phyloP scores from a whole-genome alignment of 2,888 invertebrate genomes.

The Eustalomyia histrio region DNA sequence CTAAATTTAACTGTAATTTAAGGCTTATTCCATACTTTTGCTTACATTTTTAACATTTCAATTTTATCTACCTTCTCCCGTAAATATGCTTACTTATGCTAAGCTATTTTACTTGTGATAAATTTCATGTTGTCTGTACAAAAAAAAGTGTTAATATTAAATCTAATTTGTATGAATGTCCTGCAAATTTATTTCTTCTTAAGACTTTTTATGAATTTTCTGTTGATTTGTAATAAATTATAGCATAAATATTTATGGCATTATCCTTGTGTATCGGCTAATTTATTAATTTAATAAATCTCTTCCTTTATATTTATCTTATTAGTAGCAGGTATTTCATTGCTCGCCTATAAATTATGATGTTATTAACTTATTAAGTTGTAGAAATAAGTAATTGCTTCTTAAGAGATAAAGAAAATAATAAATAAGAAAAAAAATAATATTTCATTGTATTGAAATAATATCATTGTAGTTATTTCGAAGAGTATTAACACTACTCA shows the following conservation, averaged over 20 bases:
- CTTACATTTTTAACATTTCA: too few species aligned
- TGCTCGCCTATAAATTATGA: slow-evolving; percentile 4
- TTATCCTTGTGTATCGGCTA: slow-evolving; percentile 25
- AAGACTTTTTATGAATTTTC: not conserved
- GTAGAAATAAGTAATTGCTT: slow-evolving; percentile 13
- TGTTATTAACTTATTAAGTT: slow-evolving; percentile 26
- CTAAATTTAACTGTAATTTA: slow-evolving; percentile 37
- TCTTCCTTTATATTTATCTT: slow-evolving; percentile 4
- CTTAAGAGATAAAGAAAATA: slow-evolving; percentile 5
- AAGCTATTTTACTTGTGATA: not conserved
- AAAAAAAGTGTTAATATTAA: slow-evolving; percentile 36
- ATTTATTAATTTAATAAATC: slow-evolving; percentile 47
- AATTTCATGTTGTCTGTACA: slow-evolving; percentile 1
- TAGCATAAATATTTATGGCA: slow-evolving; percentile 21
- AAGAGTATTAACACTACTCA: too few species aligned
- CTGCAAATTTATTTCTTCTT: slow-evolving; percentile 12
- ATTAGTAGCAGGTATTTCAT: slow-evolving; percentile 9
- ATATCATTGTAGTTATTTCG: not conserved
- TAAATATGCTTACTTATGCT: not conserved
- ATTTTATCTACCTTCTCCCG: not conserved
- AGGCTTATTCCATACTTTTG: not conserved
- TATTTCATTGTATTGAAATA: not conserved
- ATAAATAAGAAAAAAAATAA: slow-evolving; percentile 1
- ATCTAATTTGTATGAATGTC: slow-evolving; percentile 8
- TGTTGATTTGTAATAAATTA: slow-evolving; percentile 32